These are phyloP conservation scores for Nephrotoma flavescens DNA, from an alignment of 2,888 invertebrate genomes.

Conservation along the genomic window DNA sequence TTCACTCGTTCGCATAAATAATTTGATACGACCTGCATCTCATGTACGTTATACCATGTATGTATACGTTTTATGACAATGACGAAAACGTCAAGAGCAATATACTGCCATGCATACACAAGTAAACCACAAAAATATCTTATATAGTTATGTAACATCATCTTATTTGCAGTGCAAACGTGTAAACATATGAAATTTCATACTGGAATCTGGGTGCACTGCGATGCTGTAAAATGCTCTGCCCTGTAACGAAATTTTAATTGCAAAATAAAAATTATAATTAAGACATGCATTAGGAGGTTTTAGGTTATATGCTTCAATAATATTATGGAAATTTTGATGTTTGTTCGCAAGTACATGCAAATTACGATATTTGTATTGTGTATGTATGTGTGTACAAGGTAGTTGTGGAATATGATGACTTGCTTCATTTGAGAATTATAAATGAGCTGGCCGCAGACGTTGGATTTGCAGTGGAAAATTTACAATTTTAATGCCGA, in stretches of 20 bases:
- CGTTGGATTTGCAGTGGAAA: neutral
- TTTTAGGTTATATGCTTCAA: neutral
- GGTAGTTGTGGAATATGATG: neutral
- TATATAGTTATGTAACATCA: neutral
- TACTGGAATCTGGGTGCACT: neutral
- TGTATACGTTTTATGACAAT: neutral
- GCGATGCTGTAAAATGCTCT: neutral
- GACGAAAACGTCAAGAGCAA: neutral
- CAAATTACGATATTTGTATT: neutral
- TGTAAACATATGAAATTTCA: neutral
- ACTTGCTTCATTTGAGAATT: neutral
- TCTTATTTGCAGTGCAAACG: neutral
- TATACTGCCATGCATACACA: neutral
- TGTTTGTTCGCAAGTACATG: neutral
- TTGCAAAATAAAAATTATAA: neutral
- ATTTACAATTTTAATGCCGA: neutral
- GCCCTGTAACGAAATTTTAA: neutral
- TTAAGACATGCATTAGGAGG: neutral
- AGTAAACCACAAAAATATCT: neutral
- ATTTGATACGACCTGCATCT: constrained; percentile 3
- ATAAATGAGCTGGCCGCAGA: neutral
- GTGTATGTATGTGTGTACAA: neutral
- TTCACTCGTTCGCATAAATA: neutral
- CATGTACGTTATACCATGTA: neutral
- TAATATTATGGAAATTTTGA: neutral